Base-by-base conservation (phyloP, 2,888 invertebrate genomes). In the Coleophora deauratella region DNA sequence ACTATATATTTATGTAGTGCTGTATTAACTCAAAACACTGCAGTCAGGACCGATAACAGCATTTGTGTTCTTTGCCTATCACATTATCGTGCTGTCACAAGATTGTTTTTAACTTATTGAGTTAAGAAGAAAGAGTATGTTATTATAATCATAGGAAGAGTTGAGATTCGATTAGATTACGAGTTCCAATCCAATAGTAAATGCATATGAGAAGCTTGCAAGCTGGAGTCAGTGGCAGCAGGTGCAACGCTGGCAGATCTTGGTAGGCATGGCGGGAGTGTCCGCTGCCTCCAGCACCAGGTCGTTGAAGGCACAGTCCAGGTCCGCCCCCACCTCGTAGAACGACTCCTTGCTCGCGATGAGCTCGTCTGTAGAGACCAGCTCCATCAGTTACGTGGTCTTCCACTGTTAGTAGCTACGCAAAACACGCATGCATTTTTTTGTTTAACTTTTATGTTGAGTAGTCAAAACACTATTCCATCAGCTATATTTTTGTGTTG, bases 291-390 rank as follows among this genome's bases (percentile, higher is more conserved):
- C 69, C 57, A 84, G 57, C 15, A 74, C 79, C 46, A 85, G 76
- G 78, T 94, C 93, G 71, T 91, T 89, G 89, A 97, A 96, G 60
- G 97, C 95, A 72, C 89, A 87, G 88, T 97, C 96, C 88, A 97
- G 88, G 82, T 96, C 96, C 75, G 95, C 96, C 60, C 95, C 95
- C 78, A 97, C 93, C 75, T 92, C 90, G 86, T 94, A 95, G 91
- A 93, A 97, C 82, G 93, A 90, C 89, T 96, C 95, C 90, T 96
- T 97, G 84, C 92, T 91, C 66, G 88, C 86, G 84, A 94, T 91
- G 87, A 93, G 88, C 69, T 94, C 93, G 90, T 94, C 94, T 94
- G 90, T 66, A 69, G 64, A 75, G 62, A 75, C 67, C 73, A 56
- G 55, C 59, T 59, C 53, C 49, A 58, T 72, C 68, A 71, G 54